Evolutionary conservation across 2,888 invertebrate species (phyloP).

Genomic region (Dryobotodes eremita): DNA sequence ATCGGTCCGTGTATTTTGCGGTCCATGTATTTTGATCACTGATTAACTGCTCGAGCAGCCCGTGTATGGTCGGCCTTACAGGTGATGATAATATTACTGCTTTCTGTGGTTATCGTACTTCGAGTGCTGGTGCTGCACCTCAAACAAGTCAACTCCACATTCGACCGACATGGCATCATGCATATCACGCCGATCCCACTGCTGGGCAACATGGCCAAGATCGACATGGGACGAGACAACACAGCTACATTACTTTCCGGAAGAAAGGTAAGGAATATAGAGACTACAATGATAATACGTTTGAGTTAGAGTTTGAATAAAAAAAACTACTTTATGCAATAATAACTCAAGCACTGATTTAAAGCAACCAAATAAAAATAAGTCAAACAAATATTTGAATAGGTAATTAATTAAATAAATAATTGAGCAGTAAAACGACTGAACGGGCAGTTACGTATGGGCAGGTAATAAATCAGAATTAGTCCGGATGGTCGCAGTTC

Average conservation of each 20-base stretch:
- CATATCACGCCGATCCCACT: slow-evolving; percentile 66
- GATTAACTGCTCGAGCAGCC: too few relatives aligned
- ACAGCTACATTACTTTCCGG: slow-evolving; percentile 61
- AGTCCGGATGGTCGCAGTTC: too few relatives aligned
- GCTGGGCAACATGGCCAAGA: slow-evolving; percentile 69
- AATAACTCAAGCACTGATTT: background rate
- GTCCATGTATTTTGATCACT: too few relatives aligned
- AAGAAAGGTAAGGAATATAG: slow-evolving; percentile 66
- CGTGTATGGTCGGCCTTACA: background rate
- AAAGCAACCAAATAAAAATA: too few relatives aligned
- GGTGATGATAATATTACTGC: slow-evolving; percentile 48
- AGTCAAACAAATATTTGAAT: too few relatives aligned
- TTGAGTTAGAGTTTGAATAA: too few relatives aligned
- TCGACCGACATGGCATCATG: slow-evolving; percentile 71
- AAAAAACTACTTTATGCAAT: background rate
- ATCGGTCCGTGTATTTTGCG: too few relatives aligned
- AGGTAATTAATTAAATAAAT: too few relatives aligned
- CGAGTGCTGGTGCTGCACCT: slow-evolving; percentile 62
- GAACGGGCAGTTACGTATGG: too few relatives aligned
- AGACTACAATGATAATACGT: background rate
- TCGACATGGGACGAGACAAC: slow-evolving; percentile 39
- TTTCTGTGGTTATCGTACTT: slow-evolving; percentile 59
- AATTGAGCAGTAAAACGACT: too few relatives aligned
- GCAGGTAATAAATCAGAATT: too few relatives aligned
- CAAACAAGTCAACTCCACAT: slow-evolving; percentile 66